Conservation (phyloP, 1,140 invertebrate species). For the Heliothis subflexa region DNA sequence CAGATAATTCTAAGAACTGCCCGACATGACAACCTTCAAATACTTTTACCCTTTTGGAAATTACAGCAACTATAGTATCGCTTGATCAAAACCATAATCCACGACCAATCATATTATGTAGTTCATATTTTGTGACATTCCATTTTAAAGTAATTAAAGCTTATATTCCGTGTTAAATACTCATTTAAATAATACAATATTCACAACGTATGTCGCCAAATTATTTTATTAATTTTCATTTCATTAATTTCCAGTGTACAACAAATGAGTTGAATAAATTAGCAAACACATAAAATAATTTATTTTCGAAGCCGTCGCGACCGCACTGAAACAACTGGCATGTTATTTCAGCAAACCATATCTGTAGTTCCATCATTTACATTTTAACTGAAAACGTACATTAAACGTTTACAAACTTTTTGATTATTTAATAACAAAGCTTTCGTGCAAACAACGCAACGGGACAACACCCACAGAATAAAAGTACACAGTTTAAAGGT, state of each 20-base stretch:
- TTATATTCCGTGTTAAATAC: neutral
- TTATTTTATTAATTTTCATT: conserved; percentile 37
- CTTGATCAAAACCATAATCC: too few relatives aligned
- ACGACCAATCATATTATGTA: too few relatives aligned
- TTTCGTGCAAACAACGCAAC: neutral
- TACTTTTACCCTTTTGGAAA: too few relatives aligned
- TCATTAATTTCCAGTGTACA: conserved; percentile 3
- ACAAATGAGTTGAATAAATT: conserved; percentile 36
- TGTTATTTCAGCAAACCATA: neutral
- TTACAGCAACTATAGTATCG: too few relatives aligned
- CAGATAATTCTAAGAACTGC: too few relatives aligned
- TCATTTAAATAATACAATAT: conserved; percentile 31
- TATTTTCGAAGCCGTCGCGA: conserved; percentile 28
- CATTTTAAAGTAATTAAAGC: conserved; percentile 6
- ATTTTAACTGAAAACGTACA: conserved; percentile 20
- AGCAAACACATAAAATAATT: conserved; percentile 22
- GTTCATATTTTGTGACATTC: neutral
- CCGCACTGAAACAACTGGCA: conserved; percentile 10
- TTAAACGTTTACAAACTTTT: neutral
- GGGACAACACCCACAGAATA: neutral
- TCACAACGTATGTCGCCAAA: conserved; percentile 1
- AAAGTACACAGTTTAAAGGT: neutral
- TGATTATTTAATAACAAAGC: neutral
- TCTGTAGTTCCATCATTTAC: conserved; percentile 23
- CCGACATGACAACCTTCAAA: too few relatives aligned